phyloP scores from a whole-genome alignment of 35 echinoderm and acorn worm genomes.

The Chiridota heheva region DNA sequence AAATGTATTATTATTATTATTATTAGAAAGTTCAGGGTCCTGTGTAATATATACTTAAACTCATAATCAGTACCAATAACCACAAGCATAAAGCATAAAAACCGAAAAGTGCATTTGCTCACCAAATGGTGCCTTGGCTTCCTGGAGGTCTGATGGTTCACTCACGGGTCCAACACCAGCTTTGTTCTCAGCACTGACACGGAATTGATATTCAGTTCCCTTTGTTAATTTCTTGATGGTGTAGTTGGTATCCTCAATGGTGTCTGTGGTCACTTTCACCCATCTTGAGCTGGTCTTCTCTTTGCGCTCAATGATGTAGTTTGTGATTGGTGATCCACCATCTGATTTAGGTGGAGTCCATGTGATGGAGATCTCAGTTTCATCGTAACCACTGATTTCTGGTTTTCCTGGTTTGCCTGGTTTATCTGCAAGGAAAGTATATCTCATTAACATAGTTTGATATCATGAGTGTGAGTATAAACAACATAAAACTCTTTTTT shows the following conservation, averaged over 20 bases:
- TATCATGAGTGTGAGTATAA: no score
- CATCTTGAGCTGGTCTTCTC: constrained; percentile 53
- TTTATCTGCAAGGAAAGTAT: no score
- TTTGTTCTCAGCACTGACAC: constrained; percentile 87
- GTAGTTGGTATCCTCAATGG: no score
- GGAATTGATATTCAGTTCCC: constrained; percentile 85
- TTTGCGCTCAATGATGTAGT: constrained; percentile 71
- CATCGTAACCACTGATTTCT: constrained; percentile 33
- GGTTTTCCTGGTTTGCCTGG: constrained; percentile 68
- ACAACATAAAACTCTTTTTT: no score
- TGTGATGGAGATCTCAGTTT: constrained; percentile 54
- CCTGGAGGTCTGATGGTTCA: constrained; percentile 71
- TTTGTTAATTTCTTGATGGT: no score
- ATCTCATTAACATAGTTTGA: no score
- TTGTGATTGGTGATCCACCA: constrained; percentile 72
- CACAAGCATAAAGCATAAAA: no score
- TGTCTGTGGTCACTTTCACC: constrained; percentile 48
- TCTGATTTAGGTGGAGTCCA: constrained; percentile 73
- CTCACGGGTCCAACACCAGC: constrained; percentile 69
- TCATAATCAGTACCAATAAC: no score
- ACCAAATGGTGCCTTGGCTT: constrained; percentile 89
- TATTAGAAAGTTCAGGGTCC: no score
- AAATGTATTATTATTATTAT: no score
- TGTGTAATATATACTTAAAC: no score
- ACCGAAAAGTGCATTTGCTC: no score